Conservation (phyloP, 2,888 invertebrate genomes). For the Lordiphosa andalusiaca region DNA sequence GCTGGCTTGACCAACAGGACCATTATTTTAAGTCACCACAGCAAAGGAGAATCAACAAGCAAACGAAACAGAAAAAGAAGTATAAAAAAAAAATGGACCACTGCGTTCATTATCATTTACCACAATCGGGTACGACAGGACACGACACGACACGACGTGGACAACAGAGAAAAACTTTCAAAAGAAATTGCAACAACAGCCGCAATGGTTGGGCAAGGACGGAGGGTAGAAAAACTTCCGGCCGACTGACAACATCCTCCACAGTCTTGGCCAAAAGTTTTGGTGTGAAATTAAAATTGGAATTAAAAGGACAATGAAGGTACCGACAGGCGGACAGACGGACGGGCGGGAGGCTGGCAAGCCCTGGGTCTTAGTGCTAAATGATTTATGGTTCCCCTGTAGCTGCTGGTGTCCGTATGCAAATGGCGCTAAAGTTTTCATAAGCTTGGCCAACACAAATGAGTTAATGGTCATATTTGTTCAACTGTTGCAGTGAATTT, state of each 20-base stretch:
- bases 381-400: conserved; percentile 35
- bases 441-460: conserved; percentile 3
- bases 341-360: neutral
- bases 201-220: neutral
- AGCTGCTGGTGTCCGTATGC: conserved; percentile 14
- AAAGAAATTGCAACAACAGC: conserved; percentile 32
- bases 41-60: conserved; percentile 9
- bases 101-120: conserved; percentile 57
- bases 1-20: neutral
- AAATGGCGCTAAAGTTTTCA: conserved; percentile 36
- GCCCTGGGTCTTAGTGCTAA: conserved; percentile 29
- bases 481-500: no score
- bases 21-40: conserved; percentile 7
- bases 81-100: conserved; percentile 27
- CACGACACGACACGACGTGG: conserved; percentile 37
- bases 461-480: no score
- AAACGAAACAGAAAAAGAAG: conserved; percentile 36
- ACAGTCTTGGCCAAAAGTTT: conserved; percentile 44
- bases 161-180: conserved; percentile 47
- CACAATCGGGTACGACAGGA: conserved; percentile 42
- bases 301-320: conserved; percentile 57
- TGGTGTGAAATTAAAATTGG: conserved; percentile 61
- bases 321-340: conserved; percentile 1
- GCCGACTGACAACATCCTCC: conserved; percentile 2
- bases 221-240: no score